Evolutionary conservation across 2,888 invertebrate species (phyloP).

Genomic region (Oasisia sp.): DNA sequence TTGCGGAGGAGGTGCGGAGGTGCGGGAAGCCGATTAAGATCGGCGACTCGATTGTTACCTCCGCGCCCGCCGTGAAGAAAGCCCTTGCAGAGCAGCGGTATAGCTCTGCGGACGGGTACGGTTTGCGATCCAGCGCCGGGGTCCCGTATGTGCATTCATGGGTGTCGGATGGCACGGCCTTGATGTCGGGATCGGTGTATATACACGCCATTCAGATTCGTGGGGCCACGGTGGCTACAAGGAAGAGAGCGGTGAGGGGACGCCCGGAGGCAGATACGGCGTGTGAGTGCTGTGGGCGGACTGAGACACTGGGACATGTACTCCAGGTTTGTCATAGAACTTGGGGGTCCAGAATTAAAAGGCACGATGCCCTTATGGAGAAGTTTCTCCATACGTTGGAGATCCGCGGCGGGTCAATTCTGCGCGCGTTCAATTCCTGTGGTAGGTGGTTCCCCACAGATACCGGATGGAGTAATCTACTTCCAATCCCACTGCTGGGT

Average conservation of each 20-base stretch:
- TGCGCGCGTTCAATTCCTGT: too few relatives aligned
- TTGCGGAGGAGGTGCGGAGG: neutral
- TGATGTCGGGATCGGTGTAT: neutral
- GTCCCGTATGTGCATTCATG: neutral
- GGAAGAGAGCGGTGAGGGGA: neutral
- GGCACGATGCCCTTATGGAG: neutral
- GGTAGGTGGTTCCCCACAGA: too few relatives aligned
- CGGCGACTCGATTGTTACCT: neutral
- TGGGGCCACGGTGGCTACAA: neutral
- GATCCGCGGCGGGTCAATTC: too few relatives aligned
- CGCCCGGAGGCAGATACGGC: neutral
- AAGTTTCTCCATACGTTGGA: too few relatives aligned
- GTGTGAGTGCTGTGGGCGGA: neutral
- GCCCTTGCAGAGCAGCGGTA: neutral
- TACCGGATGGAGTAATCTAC: too few relatives aligned
- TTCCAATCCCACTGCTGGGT: too few relatives aligned
- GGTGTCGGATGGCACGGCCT: neutral
- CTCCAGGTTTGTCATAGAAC: neutral
- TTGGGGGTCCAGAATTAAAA: neutral
- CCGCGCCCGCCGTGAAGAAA: neutral
- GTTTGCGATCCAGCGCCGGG: neutral
- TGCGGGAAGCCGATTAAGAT: neutral
- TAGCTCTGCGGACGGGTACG: neutral
- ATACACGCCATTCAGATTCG: neutral
- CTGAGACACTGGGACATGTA: neutral